Evolutionary conservation across 1,140 invertebrate genomes (phyloP), one percentile per base, ranked within the genome.

Genomic region (Vollenhovia emeryi): DNA sequence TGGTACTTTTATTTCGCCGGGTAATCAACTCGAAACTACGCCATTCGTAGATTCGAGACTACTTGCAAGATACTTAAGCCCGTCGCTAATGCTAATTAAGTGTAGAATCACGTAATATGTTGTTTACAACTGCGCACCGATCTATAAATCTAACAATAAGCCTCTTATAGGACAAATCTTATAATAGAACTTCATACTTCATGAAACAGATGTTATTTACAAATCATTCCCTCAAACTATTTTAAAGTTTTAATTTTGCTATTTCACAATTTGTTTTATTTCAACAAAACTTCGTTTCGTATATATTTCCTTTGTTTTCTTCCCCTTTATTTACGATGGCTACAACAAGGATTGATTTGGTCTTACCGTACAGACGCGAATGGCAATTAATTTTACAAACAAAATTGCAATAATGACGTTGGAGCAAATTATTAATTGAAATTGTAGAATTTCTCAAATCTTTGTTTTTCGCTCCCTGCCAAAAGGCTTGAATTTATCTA

Each of bases 11-110:
- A n/a, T n/a, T n/a, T n/a, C n/a, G n/a, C n/a, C n/a, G n/a, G n/a
- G n/a, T n/a, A n/a, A n/a, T n/a, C n/a, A n/a, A n/a, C n/a, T n/a
- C n/a, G n/a, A n/a, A n/a, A n/a, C n/a, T n/a, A n/a, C n/a, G n/a
- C n/a, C n/a, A n/a, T n/a, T n/a, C n/a, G n/a, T n/a, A n/a, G n/a
- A n/a, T n/a, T n/a, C n/a, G n/a, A n/a, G n/a, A n/a, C n/a, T n/a
- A n/a, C n/a, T n/a, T n/a, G n/a, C n/a, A n/a, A n/a, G n/a, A n/a
- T n/a, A n/a, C n/a, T n/a, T n/a, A n/a, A n/a, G n/a, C n/a, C n/a
- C n/a, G n/a, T n/a, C n/a, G n/a, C n/a, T n/a, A n/a, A n/a, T 55
- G 30, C 0, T 55, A 74, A 55, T 55, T 74, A 74, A 74, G 55
- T 36, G 50, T 57, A 74, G 15, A 57, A 27, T 74, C 6, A 40